These are phyloP conservation scores for Drosophila anceps DNA, from an alignment of 2,888 invertebrate genomes.

Conservation along the genomic window DNA sequence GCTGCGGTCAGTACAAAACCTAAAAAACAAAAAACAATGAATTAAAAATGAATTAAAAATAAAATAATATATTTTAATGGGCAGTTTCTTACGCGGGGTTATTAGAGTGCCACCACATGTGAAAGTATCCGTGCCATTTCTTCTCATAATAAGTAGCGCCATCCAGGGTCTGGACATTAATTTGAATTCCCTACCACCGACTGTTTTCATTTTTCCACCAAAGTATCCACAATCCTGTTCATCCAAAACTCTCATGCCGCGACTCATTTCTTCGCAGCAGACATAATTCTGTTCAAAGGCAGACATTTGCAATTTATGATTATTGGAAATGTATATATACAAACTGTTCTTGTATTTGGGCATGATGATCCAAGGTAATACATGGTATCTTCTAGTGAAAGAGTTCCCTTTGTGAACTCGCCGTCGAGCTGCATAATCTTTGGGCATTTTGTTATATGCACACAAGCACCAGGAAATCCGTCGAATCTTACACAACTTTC, in stretches of 20 bases:
- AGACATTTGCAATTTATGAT: too few relatives aligned
- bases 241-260: slow-evolving; percentile 9
- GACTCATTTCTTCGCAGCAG: slow-evolving; percentile 18
- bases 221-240: slow-evolving; percentile 26
- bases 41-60: neutral
- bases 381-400: too few relatives aligned
- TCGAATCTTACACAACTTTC: neutral
- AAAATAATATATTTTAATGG: too few relatives aligned
- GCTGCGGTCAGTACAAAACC: slow-evolving; percentile 48
- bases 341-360: neutral
- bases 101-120: slow-evolving; percentile 38
- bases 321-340: too few relatives aligned
- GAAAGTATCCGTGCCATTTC: neutral
- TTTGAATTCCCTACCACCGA: neutral
- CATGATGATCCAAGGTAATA: neutral
- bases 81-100: slow-evolving; percentile 26
- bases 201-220: fast-evolving
- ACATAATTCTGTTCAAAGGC: neutral
- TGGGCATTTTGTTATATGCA: neutral
- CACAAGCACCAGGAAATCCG: slow-evolving; percentile 20
- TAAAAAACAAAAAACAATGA: neutral
- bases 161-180: slow-evolving; percentile 49
- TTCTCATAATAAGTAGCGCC: slow-evolving; percentile 16
- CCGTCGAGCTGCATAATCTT: neutral
- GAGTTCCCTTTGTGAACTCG: too few relatives aligned